A percentile compares a stretch with the other conserved stretches of the same genome.
Conservation (phyloP, 1,140 invertebrate species). For the Brachionus sp. region DNA sequence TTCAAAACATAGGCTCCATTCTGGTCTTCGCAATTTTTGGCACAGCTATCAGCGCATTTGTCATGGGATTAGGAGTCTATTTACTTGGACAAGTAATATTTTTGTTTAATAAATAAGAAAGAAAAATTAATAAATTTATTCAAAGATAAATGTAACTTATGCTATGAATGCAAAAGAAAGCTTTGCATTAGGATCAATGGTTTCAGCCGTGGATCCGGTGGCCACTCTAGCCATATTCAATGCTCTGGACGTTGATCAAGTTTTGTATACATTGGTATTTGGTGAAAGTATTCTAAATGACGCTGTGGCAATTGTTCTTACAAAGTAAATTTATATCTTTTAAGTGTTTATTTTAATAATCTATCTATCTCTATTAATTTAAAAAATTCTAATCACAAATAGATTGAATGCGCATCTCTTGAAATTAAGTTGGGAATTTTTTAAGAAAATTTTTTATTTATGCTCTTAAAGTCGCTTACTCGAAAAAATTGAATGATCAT, state of each 20-base stretch:
- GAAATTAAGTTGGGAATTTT: no score
- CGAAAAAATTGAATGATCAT: no score
- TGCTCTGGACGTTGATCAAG: slow-evolving; percentile 86
- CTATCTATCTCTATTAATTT: not conserved
- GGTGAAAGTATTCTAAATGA: slow-evolving; percentile 97
- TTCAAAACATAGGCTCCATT: slow-evolving; percentile 89
- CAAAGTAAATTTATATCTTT: slow-evolving; percentile 68
- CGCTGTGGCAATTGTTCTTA: slow-evolving; percentile 93
- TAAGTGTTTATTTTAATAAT: not conserved
- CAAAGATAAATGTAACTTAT: slow-evolving; percentile 72
- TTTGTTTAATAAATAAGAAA: not conserved
- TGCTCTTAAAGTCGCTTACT: no score
- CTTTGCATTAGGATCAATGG: slow-evolving; percentile 94
- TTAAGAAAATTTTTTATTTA: no score
- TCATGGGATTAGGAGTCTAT: slow-evolving; percentile 50
- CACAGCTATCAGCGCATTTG: slow-evolving; percentile 81
- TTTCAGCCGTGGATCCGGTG: slow-evolving; percentile 97
- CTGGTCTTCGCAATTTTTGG: slow-evolving; percentile 90
- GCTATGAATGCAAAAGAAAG: slow-evolving; percentile 87
- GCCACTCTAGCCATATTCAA: slow-evolving; percentile 93
- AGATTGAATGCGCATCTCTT: no score
- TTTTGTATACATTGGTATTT: slow-evolving; percentile 97
- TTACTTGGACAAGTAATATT: slow-evolving; percentile 47
- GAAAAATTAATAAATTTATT: no score
- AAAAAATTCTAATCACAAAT: not conserved